These are phyloP conservation scores for Eupithecia subfuscata DNA, from an alignment of 2,888 invertebrate genomes.

Conservation along the genomic window DNA sequence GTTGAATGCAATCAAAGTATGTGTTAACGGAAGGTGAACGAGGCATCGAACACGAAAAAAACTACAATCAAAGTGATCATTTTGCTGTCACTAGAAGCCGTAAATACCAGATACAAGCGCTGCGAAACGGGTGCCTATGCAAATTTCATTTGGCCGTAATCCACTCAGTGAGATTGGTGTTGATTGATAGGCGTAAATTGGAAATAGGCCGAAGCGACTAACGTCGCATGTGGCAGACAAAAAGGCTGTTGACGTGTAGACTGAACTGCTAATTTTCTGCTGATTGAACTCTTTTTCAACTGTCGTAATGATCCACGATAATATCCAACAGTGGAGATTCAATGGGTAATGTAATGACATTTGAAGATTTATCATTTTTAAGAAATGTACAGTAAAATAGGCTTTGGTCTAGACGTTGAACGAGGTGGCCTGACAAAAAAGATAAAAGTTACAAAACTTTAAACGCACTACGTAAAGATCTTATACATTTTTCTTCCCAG, in stretches of 20 bases:
- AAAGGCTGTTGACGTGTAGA: conserved; percentile 25
- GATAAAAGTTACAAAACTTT: background rate
- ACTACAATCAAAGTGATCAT: conserved; percentile 35
- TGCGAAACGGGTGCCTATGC: conserved; percentile 82
- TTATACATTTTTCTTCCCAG: no score
- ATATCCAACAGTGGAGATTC: background rate
- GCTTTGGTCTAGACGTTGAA: no score
- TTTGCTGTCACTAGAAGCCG: conserved; percentile 42
- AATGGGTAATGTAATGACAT: background rate
- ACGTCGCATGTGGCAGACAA: conserved; percentile 49
- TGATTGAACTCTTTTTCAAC: conserved; percentile 14
- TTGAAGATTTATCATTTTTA: no score
- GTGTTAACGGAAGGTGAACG: background rate
- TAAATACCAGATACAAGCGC: conserved; percentile 69
- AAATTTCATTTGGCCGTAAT: conserved; percentile 88
- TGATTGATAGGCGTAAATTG: conserved; percentile 89
- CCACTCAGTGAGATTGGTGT: conserved; percentile 88
- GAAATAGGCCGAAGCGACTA: conserved; percentile 78
- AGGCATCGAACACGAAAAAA: background rate
- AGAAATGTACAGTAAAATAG: no score
- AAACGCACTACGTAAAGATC: background rate
- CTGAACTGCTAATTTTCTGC: conserved; percentile 26
- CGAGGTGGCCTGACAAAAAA: no score
- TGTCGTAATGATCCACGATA: background rate
- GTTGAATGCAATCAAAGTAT: no score